Base-by-base conservation (phyloP, 2,888 invertebrate species). In the Tenthredo amoena region DNA sequence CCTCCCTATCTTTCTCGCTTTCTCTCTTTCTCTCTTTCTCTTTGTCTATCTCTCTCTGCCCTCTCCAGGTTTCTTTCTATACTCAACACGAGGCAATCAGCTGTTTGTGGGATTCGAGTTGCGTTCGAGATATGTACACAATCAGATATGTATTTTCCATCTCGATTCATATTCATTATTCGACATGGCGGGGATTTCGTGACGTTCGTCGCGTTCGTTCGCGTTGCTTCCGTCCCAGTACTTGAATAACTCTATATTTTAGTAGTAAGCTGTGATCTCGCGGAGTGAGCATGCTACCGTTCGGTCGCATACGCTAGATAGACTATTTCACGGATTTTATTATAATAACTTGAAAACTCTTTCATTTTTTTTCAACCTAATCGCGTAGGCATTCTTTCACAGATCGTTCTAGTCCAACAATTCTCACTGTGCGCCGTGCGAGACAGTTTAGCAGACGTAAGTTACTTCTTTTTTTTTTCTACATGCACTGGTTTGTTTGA, bases 161-260 rank as follows among this genome's bases (percentile, higher is more conserved):
- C 15, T 68, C 58, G 58, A 58, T 34, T 68, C 4, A 47, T 31
- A 21, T 74, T n/a, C n/a, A n/a, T n/a, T n/a, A n/a, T n/a, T 40
- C 31, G 50, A 50, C 77, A 77, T 55, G 77, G 55, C 77, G 77
- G 77, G 77, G 55, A 34, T 55, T 77, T 77, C 55, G 55, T 77
- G 77, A 50, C 72, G 72, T n/a, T 74, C 72, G 43, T 74, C 43
- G 34, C 72, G 72, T n/a, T 74, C 72, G 43, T 74, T 74, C 72
- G 72, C 47, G 15, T 12, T 47, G 47, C 15, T 47, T 0, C n/a
- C 72, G 40, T 74, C 37, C 71, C 71, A 37, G 26, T 71, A 37
- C 71, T 37, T 9, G 7, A 21, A 31, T 71, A 18, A 34, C 37
- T 21, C 68, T 40, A 40, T 40, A 72, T 74, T 43, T 74, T 10